Conservation (phyloP, 2,113 vertebrate genomes). For the Phaethornis superciliosus region DNA sequence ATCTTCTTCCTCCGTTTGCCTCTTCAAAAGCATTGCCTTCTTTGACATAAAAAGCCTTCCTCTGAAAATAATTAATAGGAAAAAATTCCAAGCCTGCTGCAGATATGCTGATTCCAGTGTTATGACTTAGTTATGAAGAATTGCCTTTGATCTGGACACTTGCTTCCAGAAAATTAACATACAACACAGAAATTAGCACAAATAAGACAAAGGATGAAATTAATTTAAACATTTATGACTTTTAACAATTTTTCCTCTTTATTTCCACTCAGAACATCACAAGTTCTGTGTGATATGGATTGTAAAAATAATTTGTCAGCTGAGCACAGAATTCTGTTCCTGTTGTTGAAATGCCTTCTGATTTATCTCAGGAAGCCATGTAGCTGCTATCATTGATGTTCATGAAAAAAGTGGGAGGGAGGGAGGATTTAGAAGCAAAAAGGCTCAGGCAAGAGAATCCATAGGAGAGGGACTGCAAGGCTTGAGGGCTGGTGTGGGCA, state of each 20-base stretch:
- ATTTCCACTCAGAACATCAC: neutral
- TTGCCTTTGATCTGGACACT: constrained; percentile 13
- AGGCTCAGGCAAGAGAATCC: neutral
- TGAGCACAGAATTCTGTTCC: neutral
- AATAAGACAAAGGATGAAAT: neutral
- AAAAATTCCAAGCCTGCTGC: neutral
- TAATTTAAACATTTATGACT: neutral
- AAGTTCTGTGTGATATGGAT: neutral
- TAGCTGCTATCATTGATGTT: neutral
- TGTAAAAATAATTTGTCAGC: neutral
- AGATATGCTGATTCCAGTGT: neutral
- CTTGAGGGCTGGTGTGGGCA: neutral
- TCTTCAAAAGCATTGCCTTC: neutral
- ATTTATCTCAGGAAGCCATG: neutral
- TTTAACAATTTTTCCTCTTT: neutral
- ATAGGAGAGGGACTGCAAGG: neutral
- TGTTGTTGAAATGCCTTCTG: neutral
- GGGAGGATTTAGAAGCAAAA: neutral
- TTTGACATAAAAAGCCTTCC: neutral
- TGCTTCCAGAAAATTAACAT: constrained; percentile 13
- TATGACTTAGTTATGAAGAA: neutral
- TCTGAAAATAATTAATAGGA: neutral
- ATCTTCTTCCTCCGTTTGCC: neutral
- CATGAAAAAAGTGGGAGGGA: neutral
- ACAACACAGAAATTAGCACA: neutral